Evolutionary conservation across 2,113 vertebrate species (phyloP), one percentile per base, ranked within the genome.

Genomic region (Trachemys scripta): DNA sequence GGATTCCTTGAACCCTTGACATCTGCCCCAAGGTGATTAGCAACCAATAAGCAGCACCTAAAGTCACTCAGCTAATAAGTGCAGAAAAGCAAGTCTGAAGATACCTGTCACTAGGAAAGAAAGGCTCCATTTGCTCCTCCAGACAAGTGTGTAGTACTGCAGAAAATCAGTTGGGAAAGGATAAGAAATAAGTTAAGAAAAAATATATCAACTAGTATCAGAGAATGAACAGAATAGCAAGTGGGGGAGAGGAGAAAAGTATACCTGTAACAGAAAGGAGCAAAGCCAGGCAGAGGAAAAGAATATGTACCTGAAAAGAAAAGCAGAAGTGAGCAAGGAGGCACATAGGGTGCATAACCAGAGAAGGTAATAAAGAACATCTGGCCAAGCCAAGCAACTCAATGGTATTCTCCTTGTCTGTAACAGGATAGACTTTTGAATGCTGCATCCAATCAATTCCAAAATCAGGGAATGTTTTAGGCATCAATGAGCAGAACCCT

Each of bases 201-300:
- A 78, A 53, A 11, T 6, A 45, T 20, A 87, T 16, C 38, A 45
- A 14, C 72, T 27, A 76, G 22, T 0, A 76, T 12, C 2, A 9
- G 31, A 90, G 25, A 69, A 94, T 80, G 0, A 9, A n/a, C 20
- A 56, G 80, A 90, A 20, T 1, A 89, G 75, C 8, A 47, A 7
- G 81, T 35, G 22, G 75, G 62, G 82, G 54, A 81, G 38, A 84
- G 84, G 69, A 65, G 80, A 59, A 81, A 90, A 7, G 17, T 91
- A 8, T 84, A 82, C 91, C 93, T 97, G 90, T 88, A 96, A 94
- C 85, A 90, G 92, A 91, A 89, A 53, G 76, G 31, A 95, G 84
- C 17, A 42, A 22, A 87, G 82, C 93, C 65, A 69, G 35, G n/a
- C 65, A 69, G 17, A 65, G 17, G 35, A 69, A 69, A 69, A 38